Conservation (phyloP, 1,140 invertebrate genomes). For the Andricus grossulariae region DNA sequence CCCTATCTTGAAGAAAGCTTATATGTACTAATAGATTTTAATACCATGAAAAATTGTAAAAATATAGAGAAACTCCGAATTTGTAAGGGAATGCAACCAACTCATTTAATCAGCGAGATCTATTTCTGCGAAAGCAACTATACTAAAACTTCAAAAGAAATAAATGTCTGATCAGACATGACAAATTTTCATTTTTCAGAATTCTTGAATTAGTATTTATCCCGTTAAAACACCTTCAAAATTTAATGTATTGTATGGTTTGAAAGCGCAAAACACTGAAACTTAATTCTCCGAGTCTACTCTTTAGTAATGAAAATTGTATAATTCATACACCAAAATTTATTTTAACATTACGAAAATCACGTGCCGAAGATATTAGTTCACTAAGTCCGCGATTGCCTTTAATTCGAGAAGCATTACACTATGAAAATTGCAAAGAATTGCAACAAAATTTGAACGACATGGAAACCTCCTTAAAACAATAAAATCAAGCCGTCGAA, state of each 20-base stretch:
- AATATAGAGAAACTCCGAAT: background rate
- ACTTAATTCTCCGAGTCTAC: background rate
- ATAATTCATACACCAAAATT: background rate
- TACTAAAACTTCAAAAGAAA: background rate
- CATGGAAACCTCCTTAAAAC: background rate
- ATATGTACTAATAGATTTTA: background rate
- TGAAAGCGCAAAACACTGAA: background rate
- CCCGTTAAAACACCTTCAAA: background rate
- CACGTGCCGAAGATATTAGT: background rate
- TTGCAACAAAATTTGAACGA: background rate
- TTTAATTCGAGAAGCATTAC: background rate
- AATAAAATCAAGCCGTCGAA: too few species aligned
- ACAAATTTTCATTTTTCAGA: background rate
- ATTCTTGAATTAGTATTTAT: background rate
- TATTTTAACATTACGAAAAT: background rate
- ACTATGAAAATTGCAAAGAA: background rate
- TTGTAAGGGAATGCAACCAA: background rate
- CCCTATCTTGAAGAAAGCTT: background rate
- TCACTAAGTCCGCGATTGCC: background rate
- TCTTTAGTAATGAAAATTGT: background rate
- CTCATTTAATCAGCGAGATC: background rate
- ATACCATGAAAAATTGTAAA: background rate
- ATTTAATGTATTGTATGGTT: background rate
- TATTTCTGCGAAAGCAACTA: background rate
- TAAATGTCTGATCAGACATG: background rate